These are phyloP conservation scores for Acipenser transmontanus DNA, from an alignment of 2,797 vertebrate species.

Conservation along the genomic window DNA sequence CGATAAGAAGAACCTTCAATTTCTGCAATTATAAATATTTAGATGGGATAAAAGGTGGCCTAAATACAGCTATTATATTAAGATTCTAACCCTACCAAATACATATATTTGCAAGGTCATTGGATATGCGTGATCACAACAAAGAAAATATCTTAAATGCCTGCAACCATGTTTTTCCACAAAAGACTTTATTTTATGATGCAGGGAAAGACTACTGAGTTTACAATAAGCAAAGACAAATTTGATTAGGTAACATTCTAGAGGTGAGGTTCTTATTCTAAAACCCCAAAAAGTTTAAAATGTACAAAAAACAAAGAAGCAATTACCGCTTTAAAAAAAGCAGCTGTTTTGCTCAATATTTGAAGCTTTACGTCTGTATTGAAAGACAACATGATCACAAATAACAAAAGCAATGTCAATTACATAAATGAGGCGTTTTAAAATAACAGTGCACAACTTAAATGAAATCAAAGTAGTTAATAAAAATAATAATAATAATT, in stretches of 20 bases:
- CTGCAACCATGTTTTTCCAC: conserved; percentile 50
- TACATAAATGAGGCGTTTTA: conserved; percentile 54
- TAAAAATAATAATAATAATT: too few species aligned
- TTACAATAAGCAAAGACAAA: conserved; percentile 75
- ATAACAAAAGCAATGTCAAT: conserved; percentile 67
- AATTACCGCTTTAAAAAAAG: conserved; percentile 91
- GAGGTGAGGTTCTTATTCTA: conserved; percentile 58
- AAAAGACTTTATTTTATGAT: conserved; percentile 70
- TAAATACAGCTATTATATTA: too few species aligned
- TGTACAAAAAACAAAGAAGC: conserved; percentile 87
- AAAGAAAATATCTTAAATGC: conserved; percentile 22
- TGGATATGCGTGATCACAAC: conserved; percentile 14
- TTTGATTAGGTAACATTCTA: conserved; percentile 66
- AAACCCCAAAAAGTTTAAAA: conserved; percentile 58
- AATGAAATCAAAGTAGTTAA: conserved; percentile 61
- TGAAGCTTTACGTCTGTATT: conserved; percentile 86
- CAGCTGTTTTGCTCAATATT: conserved; percentile 86
- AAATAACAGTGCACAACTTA: conserved; percentile 73
- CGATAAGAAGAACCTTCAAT: too few species aligned
- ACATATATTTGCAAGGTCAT: not conserved
- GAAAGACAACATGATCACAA: conserved; percentile 90
- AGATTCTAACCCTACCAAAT: not conserved
- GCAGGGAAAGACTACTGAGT: conserved; percentile 74
- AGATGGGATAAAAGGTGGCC: too few species aligned
- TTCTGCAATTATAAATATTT: too few species aligned